Evolutionary conservation across 2,888 invertebrate species (phyloP), one percentile per base, ranked within the genome.

Genomic region (Dicycla oo): DNA sequence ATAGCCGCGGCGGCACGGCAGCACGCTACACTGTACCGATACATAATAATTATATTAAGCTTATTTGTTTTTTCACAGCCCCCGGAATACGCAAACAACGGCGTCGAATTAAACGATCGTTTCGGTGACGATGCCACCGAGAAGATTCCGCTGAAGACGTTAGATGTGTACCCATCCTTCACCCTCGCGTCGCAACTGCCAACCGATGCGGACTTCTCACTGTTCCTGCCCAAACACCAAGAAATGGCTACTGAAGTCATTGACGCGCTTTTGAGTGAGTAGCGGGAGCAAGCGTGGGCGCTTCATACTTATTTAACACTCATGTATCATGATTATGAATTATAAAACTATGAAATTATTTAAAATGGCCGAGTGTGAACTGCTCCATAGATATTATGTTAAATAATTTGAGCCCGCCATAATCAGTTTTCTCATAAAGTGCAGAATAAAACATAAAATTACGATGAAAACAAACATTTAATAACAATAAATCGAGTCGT

Each of bases 171-270:
- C 61, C 98, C 98, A 0, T 94, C 97, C 78, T 93, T 98, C 74
- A 94, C 92, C 3, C 86, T 96, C 26, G 97, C 97, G 0, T 90
- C 96, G 81, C 94, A 96, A 77, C 92, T 98, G 69, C 96, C 96
- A 1, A 93, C 96, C 3, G 97, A 97, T 72, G 96, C 96, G 0
- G 96, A 97, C 83, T 98, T 98, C 92, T 98, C 98, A 0, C 93
- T 98, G 26, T 98, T 98, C 88, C 96, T 97, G 73, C 97, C 97
- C 0, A 94, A 91, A 26, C 98, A 98, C 90, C 97, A 97, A 58
- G 95, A 95, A 65, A 97, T 98, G 90, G 98, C 98, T 8, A 96
- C 96, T 0, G 96, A 97, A 80, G 96, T 98, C 73, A 97, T 98
- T 67, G 96, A 97, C 67, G 94, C 97, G 38, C 97, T 98, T 69